Conservation (phyloP, 2,797 vertebrate genomes). For the Bradypodion pumilum region DNA sequence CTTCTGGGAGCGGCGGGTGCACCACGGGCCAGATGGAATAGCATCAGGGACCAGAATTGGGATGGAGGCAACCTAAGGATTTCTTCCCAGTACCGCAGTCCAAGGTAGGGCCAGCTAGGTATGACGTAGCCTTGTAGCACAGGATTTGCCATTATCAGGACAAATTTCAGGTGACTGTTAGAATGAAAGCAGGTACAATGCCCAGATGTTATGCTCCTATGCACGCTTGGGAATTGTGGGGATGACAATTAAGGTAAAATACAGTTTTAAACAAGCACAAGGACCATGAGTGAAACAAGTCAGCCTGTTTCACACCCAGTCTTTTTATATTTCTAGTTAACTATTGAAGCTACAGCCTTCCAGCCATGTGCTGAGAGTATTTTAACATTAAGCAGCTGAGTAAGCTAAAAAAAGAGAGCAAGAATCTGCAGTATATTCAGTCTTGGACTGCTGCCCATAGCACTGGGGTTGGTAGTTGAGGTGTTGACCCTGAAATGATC, state of each 20-base stretch:
- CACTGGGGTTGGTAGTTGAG: neutral
- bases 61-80: too few species aligned
- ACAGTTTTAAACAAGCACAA: neutral
- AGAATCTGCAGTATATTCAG: neutral
- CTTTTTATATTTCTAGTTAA: conserved; percentile 1
- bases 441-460: neutral
- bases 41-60: too few species aligned
- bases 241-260: neutral
- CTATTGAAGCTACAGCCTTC: neutral
- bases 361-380: neutral
- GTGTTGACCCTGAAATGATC: neutral
- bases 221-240: neutral
- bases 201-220: neutral
- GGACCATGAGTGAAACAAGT: neutral
- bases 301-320: neutral
- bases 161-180: neutral
- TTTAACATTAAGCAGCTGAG: neutral
- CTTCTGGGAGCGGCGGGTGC: too few species aligned
- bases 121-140: too few species aligned
- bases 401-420: neutral
- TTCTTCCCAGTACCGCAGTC: too few species aligned
- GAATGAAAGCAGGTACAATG: neutral
- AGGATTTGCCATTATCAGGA: too few species aligned
- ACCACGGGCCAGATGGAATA: too few species aligned
- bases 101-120: too few species aligned